Base-by-base conservation (phyloP, 2,888 invertebrate genomes). In the Clistopyga incitator region DNA sequence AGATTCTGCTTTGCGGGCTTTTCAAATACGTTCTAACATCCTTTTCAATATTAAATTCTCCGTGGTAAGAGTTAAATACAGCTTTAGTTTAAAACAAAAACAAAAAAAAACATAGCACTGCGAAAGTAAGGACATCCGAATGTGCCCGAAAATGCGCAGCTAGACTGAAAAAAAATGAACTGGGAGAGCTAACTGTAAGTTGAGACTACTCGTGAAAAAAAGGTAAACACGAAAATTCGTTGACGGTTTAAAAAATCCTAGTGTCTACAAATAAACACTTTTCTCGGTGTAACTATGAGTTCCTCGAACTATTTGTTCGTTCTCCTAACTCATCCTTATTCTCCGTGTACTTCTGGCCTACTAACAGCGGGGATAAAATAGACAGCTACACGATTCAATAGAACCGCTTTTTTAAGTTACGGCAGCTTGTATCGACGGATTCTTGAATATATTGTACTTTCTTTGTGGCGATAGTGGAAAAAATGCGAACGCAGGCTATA, bases 401-500 rank as follows among this genome's bases (percentile, higher is more conserved):
- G 0, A 20, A 52, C 18, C 8, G 6, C 18, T 6, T 52, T 52
- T 18, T 50, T 52, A n/a, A 45, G 45, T 18, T 18, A 52, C 18
- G 50, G 50, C 50, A n/a, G 20, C 18, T 52, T 52, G 50, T 18
- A 52, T 52, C 50, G 8, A 18, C 50, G 20, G 0, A 18, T 52
- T 52, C 50, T 52, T 52, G 50, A 52, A 52, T n/a, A 52, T 52
- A 52, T 20, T 52, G 20, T 18, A 18, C 50, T 8, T 8, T 15
- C 20, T n/a, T 20, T 52, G 20, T n/a, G 15, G 18, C 10, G 50
- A 20, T 11, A 59, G 34, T 25, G 42, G 20, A 71, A 61, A 42
- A 56, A 25, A 71, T 42, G 6, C 42, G 47, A 18, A 50, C 38
- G 71, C 23, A 42, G n/a, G 20, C 23, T 23, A 52, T 64, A 81